Conservation (phyloP, 2,113 vertebrate genomes). For the Varanus salvator region DNA sequence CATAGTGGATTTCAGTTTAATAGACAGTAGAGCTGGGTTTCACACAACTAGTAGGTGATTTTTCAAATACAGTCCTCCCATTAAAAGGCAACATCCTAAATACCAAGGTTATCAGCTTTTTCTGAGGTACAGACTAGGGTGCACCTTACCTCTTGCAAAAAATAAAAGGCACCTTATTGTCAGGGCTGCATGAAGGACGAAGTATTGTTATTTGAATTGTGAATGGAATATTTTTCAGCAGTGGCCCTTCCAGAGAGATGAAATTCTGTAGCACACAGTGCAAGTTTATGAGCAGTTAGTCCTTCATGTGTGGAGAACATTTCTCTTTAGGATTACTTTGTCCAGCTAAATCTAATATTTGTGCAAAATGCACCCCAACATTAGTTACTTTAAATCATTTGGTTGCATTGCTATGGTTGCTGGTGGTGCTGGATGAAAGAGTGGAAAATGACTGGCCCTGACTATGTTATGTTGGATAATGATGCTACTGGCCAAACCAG, state of each 20-base stretch:
- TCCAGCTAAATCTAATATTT: neutral
- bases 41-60: slow-evolving; percentile 86
- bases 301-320: neutral
- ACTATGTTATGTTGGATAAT: neutral
- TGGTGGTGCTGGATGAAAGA: neutral
- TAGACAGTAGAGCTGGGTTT: slow-evolving; percentile 85
- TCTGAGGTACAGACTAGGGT: slow-evolving; percentile 68
- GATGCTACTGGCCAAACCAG: neutral
- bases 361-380: neutral
- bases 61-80: slow-evolving; percentile 84
- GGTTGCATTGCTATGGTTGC: neutral
- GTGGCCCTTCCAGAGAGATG: neutral
- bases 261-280: neutral
- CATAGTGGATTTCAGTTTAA: slow-evolving; percentile 86
- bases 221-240: slow-evolving; percentile 57
- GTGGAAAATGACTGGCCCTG: neutral
- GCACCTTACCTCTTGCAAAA: slow-evolving; percentile 83
- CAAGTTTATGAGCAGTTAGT: neutral
- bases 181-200: slow-evolving; percentile 70
- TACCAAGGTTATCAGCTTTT: slow-evolving; percentile 90
- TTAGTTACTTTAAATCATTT: fast-evolving
- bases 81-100: slow-evolving; percentile 80
- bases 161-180: slow-evolving; percentile 76
- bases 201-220: slow-evolving; percentile 70
- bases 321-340: neutral